Base-by-base conservation (phyloP, 35 echinoderm and acorn worm species). In the Lytechinus pictus region DNA sequence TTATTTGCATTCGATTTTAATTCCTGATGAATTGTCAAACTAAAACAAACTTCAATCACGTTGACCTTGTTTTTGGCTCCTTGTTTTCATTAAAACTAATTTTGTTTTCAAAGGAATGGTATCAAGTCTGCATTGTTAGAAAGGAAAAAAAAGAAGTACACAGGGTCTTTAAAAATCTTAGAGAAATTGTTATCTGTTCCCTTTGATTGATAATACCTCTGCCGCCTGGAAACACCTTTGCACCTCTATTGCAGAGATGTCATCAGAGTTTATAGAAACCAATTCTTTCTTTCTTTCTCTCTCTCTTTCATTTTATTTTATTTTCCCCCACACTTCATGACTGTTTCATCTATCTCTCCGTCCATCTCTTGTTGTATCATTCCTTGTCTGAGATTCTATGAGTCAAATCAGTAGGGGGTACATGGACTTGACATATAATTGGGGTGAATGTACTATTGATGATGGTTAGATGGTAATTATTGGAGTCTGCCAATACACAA, bases 361-460 rank as follows among this genome's bases (percentile, higher is more conserved):
- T 79, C 66, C 66, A 79, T 19, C 66, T 79, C 16, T 79, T 4
- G 66, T 24, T 79, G 21, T 79, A 4, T 79, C 66, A 24, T 7
- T 1, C 21, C 2, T 79, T 79, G 66, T 79, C 66, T 79, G 66
- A 79, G 16, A 5, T 7, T 79, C 16, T 79, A 79, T 24, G 19
- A 19, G 66, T 79, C 66, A n/a, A n/a, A 79, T 16, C 66, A 79
- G 66, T 24, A 79, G 66, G 66, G 66, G 66, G 66, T 16, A 79
- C 66, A 79, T 79, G n/a, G 66, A 79, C 66, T 79, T 79, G 66
- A 79, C 66, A 79, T 79, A 5, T 79, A 79, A 79, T 79, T 79
- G 66, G 66, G 66, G 66, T 79, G 66, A 79, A 79, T 79, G 66
- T 79, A 79, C 66, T 79, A 93, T 93, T 55, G 53, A 93, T 93